phyloP scores from a whole-genome alignment of 1,140 invertebrate species.

The Nasonia longicornis region DNA sequence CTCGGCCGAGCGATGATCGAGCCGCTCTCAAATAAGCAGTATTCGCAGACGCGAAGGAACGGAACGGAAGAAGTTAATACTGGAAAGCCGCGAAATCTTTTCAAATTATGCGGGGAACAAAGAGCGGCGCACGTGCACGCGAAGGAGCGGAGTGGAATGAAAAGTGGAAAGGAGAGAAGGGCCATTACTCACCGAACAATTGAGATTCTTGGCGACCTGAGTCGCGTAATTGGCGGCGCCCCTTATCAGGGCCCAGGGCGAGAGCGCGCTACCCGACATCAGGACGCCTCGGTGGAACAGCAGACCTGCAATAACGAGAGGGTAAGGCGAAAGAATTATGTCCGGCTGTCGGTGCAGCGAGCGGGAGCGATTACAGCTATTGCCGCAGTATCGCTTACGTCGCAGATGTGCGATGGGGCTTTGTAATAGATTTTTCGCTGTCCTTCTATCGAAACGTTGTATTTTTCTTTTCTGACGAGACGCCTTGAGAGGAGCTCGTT shows the following conservation, averaged over 20 bases:
- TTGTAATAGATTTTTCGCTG: too few species aligned
- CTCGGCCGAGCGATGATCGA: too few species aligned
- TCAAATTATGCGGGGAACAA: background rate
- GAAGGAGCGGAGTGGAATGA: background rate
- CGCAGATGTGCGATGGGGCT: background rate
- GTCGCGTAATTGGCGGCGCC: slow-evolving; percentile 89
- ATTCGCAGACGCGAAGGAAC: too few species aligned
- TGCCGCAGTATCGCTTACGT: too few species aligned
- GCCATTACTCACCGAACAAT: slow-evolving; percentile 78
- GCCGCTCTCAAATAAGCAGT: too few species aligned
- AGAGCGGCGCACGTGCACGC: background rate
- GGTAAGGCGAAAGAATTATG: too few species aligned
- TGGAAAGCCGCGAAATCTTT: background rate
- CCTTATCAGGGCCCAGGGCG: slow-evolving; percentile 91
- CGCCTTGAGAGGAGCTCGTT: too few species aligned
- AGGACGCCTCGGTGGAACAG: slow-evolving; percentile 94
- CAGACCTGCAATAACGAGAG: slow-evolving; percentile 73
- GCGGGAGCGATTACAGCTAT: too few species aligned
- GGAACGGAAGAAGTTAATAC: too few species aligned
- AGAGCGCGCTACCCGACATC: slow-evolving; percentile 94
- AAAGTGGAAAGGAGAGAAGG: background rate
- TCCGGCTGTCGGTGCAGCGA: too few species aligned
- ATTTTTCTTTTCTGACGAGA: too few species aligned
- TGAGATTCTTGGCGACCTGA: slow-evolving; percentile 86
- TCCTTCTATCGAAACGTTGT: too few species aligned